Conservation (phyloP, 2,113 vertebrate genomes). For the Leucosticte australis region DNA sequence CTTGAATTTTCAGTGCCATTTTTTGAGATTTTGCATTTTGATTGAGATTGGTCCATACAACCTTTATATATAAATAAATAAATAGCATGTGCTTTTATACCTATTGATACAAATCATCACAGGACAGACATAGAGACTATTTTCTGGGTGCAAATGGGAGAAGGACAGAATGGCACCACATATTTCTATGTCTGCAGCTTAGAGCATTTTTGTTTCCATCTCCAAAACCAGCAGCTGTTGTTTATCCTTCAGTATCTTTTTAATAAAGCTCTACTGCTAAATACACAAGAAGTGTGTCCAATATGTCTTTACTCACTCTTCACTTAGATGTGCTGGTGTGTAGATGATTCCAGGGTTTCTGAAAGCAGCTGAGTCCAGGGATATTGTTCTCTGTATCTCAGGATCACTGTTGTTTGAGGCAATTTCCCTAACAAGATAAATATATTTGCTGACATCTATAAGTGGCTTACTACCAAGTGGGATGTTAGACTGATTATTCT, state of each 20-base stretch:
- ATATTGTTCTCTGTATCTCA: slow-evolving; percentile 18
- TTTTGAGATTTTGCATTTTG: neutral
- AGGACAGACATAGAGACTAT: neutral
- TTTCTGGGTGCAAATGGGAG: neutral
- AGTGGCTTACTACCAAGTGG: slow-evolving; percentile 21
- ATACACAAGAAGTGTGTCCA: neutral
- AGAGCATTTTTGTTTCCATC: neutral
- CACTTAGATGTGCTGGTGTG: neutral
- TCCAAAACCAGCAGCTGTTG: neutral
- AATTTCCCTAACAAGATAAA: slow-evolving; percentile 42
- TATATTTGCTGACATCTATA: slow-evolving; percentile 24
- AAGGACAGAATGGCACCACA: neutral
- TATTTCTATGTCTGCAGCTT: neutral
- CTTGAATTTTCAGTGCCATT: neutral
- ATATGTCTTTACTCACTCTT: neutral
- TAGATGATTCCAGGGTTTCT: neutral
- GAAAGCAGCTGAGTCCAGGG: neutral
- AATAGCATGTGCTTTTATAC: neutral
- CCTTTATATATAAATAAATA: neutral
- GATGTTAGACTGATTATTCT: neutral
- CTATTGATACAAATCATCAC: neutral
- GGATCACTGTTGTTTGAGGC: neutral
- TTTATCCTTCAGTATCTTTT: neutral
- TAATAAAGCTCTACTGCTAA: neutral
- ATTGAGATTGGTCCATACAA: neutral